A percentile compares a stretch with the other conserved stretches of the same genome.
Conservation (phyloP, 2,113 vertebrate species). For the Mormoops blainvillei region DNA sequence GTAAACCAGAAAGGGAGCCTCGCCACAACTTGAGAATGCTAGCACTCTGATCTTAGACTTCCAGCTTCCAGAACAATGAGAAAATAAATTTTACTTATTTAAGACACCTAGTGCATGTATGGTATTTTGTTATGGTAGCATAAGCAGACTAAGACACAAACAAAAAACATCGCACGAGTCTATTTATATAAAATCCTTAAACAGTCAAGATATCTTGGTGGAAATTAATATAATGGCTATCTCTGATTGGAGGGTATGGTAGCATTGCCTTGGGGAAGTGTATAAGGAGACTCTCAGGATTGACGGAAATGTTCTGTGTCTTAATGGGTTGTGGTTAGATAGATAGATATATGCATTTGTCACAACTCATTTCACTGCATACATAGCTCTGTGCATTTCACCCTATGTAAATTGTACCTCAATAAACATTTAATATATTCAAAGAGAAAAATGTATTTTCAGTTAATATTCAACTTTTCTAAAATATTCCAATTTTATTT, state of each 20-base stretch:
- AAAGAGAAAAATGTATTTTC: conserved; percentile 1
- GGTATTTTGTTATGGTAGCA: background rate
- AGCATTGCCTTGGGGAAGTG: background rate
- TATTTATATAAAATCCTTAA: background rate
- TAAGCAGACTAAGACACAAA: background rate
- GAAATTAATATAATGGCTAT: background rate
- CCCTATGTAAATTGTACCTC: background rate
- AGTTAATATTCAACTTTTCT: conserved; percentile 46
- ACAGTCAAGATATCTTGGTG: background rate
- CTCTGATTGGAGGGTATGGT: background rate
- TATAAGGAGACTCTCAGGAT: background rate
- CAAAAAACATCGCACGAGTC: background rate
- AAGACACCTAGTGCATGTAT: background rate
- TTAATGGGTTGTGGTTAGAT: background rate
- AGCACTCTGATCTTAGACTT: background rate
- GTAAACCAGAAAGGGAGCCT: background rate
- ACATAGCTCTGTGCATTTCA: background rate
- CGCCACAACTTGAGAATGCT: background rate
- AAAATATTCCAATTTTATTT: conserved; percentile 13
- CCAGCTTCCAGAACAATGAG: background rate
- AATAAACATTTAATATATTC: background rate
- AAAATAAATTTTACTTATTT: background rate
- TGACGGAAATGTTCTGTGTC: background rate
- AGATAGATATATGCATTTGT: background rate
- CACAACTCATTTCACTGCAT: background rate